Conservation (phyloP, 2,113 vertebrate species). For the Gadus macrocephalus region DNA sequence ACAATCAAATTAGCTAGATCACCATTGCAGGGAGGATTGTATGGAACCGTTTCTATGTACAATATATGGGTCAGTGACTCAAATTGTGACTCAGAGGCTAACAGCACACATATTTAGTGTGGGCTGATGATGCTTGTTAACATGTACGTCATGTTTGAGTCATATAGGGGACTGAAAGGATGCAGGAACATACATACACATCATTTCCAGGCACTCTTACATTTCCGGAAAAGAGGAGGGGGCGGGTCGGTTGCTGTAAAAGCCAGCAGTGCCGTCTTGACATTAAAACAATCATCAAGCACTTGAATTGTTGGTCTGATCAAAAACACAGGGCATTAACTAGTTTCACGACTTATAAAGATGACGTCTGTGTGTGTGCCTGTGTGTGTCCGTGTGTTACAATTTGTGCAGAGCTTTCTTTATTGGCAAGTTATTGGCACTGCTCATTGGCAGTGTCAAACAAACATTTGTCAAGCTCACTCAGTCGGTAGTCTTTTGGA, state of each 20-base stretch:
- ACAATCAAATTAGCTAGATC: not conserved
- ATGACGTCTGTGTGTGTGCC: not conserved
- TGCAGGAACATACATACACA: not conserved
- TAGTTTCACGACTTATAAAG: too few species aligned
- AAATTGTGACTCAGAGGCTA: slow-evolving; percentile 12
- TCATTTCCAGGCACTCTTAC: slow-evolving; percentile 22
- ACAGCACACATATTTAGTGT: slow-evolving; percentile 18
- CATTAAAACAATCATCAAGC: not conserved
- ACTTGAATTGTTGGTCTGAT: too few species aligned
- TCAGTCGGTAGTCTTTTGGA: too few species aligned
- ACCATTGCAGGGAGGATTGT: not conserved
- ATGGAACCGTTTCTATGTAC: slow-evolving; percentile 15
- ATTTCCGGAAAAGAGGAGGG: not conserved
- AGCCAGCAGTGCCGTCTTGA: not conserved
- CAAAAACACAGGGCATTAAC: too few species aligned
- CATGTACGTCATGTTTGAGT: slow-evolving; percentile 24
- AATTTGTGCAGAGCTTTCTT: not conserved
- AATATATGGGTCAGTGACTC: slow-evolving; percentile 31
- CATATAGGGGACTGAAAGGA: not conserved
- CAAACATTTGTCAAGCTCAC: too few species aligned
- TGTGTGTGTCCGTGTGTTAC: not conserved
- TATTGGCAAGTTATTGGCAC: too few species aligned
- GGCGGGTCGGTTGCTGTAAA: too few species aligned
- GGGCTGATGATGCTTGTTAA: slow-evolving; percentile 34
- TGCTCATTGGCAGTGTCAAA: too few species aligned